Evolutionary conservation across 2,113 vertebrate species (phyloP).

Genomic region (Helogale parvula): DNA sequence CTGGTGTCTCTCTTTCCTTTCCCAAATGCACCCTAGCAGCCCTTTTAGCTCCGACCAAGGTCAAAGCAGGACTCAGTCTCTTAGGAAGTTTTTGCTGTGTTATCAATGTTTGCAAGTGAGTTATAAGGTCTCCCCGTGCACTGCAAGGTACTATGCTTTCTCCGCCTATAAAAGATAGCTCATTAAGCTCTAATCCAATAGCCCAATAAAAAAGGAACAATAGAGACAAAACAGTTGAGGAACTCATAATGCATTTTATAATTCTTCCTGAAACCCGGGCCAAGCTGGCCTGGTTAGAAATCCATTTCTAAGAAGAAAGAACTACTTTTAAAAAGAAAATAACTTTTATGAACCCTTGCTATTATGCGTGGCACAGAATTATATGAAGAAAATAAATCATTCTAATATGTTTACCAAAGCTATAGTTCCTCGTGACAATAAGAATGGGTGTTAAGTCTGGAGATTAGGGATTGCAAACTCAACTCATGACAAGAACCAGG

Average conservation of each 20-base stretch:
- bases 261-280: conserved; percentile 53
- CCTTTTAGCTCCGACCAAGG: background rate
- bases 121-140: background rate
- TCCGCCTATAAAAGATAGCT: conserved; percentile 21
- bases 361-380: background rate
- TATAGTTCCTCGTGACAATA: background rate
- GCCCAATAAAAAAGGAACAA: conserved; percentile 50
- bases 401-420: conserved; percentile 52
- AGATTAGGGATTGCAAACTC: background rate
- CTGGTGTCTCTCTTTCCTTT: background rate
- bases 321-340: background rate
- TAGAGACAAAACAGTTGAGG: conserved; percentile 35
- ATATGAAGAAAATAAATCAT: conserved; percentile 53
- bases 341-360: conserved; percentile 36
- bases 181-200: conserved; percentile 44
- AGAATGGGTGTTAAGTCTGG: background rate
- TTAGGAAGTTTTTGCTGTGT: background rate
- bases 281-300: background rate
- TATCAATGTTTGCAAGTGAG: background rate
- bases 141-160: background rate
- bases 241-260: background rate
- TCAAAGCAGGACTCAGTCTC: background rate
- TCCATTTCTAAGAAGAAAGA: conserved; percentile 22
- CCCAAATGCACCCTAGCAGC: background rate
- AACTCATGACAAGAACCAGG: conserved; percentile 50